Evolutionary conservation across 2,113 vertebrate species (phyloP).

Genomic region (Tychaedon coryphoeus): DNA sequence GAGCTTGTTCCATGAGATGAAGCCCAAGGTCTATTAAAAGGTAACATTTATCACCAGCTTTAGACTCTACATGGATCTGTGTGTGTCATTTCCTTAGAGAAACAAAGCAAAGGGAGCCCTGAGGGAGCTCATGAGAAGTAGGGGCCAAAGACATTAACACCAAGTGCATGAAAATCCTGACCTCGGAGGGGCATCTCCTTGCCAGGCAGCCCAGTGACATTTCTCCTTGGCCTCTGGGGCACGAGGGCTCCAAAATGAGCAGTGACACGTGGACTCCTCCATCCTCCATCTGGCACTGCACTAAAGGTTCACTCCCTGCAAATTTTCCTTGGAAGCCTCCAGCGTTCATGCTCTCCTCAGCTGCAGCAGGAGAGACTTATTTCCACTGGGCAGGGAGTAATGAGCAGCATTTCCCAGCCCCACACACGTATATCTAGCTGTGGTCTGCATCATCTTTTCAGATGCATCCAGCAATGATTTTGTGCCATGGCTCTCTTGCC

Average conservation of each 20-base stretch:
- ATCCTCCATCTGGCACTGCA: background rate
- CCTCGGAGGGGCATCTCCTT: background rate
- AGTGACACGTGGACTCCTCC: background rate
- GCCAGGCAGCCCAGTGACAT: accelerated
- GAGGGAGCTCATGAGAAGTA: background rate
- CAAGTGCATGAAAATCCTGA: background rate
- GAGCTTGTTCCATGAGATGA: background rate
- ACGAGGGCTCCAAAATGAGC: accelerated
- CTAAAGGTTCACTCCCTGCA: background rate
- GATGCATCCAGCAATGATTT: background rate
- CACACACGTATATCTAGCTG: accelerated
- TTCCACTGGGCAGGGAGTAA: background rate
- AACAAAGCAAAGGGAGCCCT: background rate
- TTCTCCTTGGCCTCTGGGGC: background rate
- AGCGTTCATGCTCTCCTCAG: background rate
- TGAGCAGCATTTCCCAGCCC: background rate
- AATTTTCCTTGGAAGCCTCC: background rate
- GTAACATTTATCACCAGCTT: background rate
- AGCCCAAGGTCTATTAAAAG: background rate
- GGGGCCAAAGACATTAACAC: background rate
- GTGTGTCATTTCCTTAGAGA: background rate
- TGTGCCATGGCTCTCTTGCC: background rate
- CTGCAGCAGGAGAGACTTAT: background rate
- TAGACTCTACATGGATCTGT: background rate
- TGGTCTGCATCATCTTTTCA: background rate